Percentiles rank a stretch among this genome's conserved stretches.
phyloP scores from a whole-genome alignment of 1,140 invertebrate genomes.

The Drosophila obscura region DNA sequence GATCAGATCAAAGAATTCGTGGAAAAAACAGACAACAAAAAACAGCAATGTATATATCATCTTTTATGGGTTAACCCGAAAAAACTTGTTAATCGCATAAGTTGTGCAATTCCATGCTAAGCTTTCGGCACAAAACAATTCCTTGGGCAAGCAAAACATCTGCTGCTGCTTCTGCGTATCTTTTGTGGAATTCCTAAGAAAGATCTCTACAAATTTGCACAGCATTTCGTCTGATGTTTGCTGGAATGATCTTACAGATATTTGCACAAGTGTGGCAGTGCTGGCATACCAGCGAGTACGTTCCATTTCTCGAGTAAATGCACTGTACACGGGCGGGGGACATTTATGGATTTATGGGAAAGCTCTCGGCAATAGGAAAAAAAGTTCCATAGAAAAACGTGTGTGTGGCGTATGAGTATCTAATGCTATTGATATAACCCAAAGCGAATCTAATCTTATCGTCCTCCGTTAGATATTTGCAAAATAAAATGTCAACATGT shows the following conservation, averaged over 20 bases:
- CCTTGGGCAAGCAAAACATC: conserved; percentile 11
- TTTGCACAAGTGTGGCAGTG: conserved; percentile 30
- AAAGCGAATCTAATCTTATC: conserved; percentile 45
- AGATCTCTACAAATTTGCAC: conserved; percentile 35
- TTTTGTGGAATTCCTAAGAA: conserved; percentile 30
- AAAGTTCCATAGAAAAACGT: background rate
- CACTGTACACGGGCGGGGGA: background rate
- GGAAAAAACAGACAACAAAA: no score
- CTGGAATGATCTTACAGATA: background rate
- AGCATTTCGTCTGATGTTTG: conserved; percentile 2
- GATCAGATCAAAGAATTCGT: no score
- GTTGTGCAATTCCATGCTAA: conserved; percentile 20
- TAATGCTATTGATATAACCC: conserved; percentile 33
- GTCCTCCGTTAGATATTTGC: conserved; percentile 25
- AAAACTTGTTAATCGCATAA: conserved; percentile 29
- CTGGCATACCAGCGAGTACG: background rate
- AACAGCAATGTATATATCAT: background rate
- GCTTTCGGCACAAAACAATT: conserved; percentile 16
- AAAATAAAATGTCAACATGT: conserved; percentile 49
- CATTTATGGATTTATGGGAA: conserved; percentile 16
- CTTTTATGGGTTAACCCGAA: background rate
- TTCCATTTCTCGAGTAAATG: conserved; percentile 19
- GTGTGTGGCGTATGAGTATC: conserved; percentile 14
- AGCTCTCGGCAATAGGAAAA: background rate
- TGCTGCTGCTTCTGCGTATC: conserved; percentile 4